phyloP scores from a whole-genome alignment of 2,113 vertebrate species.

The Rhea pennata region DNA sequence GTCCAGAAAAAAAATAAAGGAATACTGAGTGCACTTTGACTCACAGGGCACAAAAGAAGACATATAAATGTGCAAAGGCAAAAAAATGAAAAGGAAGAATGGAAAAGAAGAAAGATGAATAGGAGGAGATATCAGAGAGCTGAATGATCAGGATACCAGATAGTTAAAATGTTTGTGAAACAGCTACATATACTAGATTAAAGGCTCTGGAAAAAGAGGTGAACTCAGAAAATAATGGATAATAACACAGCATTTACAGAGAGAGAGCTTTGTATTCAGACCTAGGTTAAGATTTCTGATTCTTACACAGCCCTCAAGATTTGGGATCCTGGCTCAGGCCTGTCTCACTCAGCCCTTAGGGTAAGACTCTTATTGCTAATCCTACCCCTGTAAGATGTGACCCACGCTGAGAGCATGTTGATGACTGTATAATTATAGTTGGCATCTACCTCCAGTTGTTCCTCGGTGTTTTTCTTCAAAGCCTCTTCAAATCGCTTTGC shows the following conservation, averaged over 20 bases:
- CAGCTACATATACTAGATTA: neutral
- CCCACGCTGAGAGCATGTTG: neutral
- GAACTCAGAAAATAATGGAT: neutral
- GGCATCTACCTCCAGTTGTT: slow-evolving; percentile 90
- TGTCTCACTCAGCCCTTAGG: neutral
- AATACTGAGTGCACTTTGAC: neutral
- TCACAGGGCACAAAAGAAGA: neutral
- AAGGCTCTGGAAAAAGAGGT: neutral
- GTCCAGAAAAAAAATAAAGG: neutral
- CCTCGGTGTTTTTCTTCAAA: slow-evolving; percentile 90
- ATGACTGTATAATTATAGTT: neutral
- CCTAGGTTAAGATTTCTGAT: neutral
- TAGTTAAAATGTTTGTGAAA: neutral
- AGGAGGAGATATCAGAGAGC: neutral
- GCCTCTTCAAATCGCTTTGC: slow-evolving; percentile 96
- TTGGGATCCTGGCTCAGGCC: neutral
- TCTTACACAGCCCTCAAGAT: neutral
- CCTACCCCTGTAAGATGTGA: accelerated
- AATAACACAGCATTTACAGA: neutral
- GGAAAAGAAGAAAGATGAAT: neutral
- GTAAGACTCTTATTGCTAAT: neutral
- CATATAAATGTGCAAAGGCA: neutral
- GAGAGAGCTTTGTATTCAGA: neutral
- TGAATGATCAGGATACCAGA: neutral
- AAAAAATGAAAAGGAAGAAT: neutral